Percentiles rank a stretch among this genome's conserved stretches.
phyloP scores from a whole-genome alignment of 2,113 vertebrate genomes.

The Rousettus leschenaultii region DNA sequence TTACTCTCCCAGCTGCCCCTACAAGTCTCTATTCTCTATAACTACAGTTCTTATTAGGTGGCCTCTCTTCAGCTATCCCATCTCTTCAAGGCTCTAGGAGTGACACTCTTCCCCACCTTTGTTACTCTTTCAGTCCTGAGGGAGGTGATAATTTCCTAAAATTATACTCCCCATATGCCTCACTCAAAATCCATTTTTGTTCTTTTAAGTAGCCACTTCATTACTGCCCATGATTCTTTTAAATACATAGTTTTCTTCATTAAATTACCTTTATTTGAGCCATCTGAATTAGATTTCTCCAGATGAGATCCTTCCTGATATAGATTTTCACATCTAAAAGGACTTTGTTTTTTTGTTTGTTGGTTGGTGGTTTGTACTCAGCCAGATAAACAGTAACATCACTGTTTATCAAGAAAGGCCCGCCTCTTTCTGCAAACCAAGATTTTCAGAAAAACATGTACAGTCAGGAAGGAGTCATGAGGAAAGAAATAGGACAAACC shows the following conservation, averaged over 20 bases:
- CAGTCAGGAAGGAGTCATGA: neutral
- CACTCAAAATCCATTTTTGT: neutral
- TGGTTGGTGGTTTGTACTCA: neutral
- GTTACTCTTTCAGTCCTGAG: neutral
- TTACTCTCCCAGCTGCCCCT: neutral
- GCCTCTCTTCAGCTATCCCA: neutral
- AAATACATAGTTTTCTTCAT: neutral
- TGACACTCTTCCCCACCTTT: rapidly evolving
- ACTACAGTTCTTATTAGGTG: rapidly evolving
- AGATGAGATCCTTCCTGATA: neutral
- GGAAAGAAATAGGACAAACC: neutral
- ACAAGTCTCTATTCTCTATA: neutral
- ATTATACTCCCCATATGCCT: neutral
- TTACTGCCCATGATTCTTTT: neutral
- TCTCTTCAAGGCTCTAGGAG: neutral
- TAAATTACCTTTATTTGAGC: neutral
- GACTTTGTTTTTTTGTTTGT: neutral
- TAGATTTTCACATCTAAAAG: neutral
- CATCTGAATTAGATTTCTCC: neutral
- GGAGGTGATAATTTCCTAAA: neutral
- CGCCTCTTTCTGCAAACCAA: neutral
- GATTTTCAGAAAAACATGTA: neutral
- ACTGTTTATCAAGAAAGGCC: neutral
- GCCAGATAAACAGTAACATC: neutral
- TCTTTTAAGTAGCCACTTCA: neutral